These are phyloP conservation scores for Apocrypta bakeri DNA, from an alignment of 1,140 invertebrate genomes.

Conservation along the genomic window DNA sequence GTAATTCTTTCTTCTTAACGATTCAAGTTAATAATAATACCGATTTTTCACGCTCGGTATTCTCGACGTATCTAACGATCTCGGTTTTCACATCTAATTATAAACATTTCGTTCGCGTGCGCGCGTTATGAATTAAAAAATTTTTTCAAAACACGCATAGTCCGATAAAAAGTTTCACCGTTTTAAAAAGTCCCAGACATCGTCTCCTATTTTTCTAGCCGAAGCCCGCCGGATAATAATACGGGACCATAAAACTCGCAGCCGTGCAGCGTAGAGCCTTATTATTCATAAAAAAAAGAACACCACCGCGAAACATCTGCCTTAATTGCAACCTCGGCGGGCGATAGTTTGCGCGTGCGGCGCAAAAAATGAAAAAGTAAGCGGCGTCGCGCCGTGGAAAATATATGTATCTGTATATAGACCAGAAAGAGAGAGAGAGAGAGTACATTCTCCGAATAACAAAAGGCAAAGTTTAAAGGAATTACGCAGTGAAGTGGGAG, in stretches of 20 bases:
- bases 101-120: neutral
- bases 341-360: neutral
- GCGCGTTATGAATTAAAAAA: neutral
- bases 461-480: conserved; percentile 12
- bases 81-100: neutral
- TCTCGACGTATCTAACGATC: too few relatives aligned
- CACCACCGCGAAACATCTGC: neutral
- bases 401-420: too few relatives aligned
- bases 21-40: too few relatives aligned
- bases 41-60: too few relatives aligned
- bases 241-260: neutral
- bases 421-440: too few relatives aligned
- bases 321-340: neutral
- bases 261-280: neutral
- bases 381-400: neutral
- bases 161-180: neutral
- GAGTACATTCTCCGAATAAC: neutral
- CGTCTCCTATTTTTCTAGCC: too few relatives aligned
- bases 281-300: neutral
- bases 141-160: neutral
- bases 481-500: neutral
- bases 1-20: too few relatives aligned
- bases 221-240: too few relatives aligned
- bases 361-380: neutral
- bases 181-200: neutral